Evolutionary conservation across 2,113 vertebrate genomes (phyloP), one percentile per base, ranked within the genome.

Genomic region (Oxygymnocypris stewartii): DNA sequence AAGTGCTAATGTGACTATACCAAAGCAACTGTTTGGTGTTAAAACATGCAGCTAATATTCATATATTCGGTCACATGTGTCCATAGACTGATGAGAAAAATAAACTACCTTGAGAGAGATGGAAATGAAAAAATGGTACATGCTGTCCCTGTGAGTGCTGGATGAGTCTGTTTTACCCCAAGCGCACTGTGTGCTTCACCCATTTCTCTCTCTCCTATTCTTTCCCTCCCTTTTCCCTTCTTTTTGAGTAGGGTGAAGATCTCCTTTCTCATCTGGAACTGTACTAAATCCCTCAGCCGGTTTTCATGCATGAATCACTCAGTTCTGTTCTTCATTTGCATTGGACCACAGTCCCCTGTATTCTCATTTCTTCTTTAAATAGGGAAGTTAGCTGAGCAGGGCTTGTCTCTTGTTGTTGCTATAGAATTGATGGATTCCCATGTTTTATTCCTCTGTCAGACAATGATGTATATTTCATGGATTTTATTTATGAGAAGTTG

Each of bases 101-200:
- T 51, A 61, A 37, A 85, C 12, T 73, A 63, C 69, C 49, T 59
- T 44, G 28, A 61, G 10, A 20, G 31, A 84, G 10, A 63, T 59
- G 61, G 63, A 87, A 47, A 73, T 87, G n/a, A 84, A 79, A 74
- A 76, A 78, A 85, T 67, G 11, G 63, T 80, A 78, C 75, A 74
- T 47, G 28, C 20, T 86, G 84, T 86, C 75, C 85, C 65, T 51
- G 63, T 73, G 40, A 84, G 49, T 31, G 80, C 40, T 75, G 54
- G 82, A 84, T 86, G 57, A 84, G 51, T 76, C 79, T 57, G 18
- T 79, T 76, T 35, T 23, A 84, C 82, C 82, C 31, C 49, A 11
- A 84, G 82, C 49, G 13, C 82, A 74, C 49, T 59, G 20, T 74
- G 57, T 40, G 35, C 82, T 88, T 37, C 35, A 77, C 78, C 79